phyloP scores from a whole-genome alignment of 2,888 invertebrate species.

The Anthrax anthrax region DNA sequence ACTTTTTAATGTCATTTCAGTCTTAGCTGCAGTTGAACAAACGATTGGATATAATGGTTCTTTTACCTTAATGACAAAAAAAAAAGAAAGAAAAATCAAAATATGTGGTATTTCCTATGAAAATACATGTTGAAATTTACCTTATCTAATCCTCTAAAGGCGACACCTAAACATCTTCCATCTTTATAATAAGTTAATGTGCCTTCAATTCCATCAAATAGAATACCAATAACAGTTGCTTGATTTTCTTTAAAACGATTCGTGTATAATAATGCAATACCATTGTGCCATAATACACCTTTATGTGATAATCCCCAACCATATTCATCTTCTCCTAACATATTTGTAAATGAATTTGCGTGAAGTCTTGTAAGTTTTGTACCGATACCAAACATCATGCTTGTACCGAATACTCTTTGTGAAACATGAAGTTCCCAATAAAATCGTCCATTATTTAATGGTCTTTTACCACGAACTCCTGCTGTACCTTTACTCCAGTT shows the following conservation, averaged over 20 bases:
- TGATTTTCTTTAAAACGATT: slow-evolving; percentile 55
- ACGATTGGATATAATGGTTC: slow-evolving; percentile 53
- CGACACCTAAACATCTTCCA: slow-evolving; percentile 51
- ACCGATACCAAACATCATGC: slow-evolving; percentile 62
- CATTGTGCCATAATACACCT: slow-evolving; percentile 53
- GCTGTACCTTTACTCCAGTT: slow-evolving; percentile 64
- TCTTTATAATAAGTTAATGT: slow-evolving; percentile 59
- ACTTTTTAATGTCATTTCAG: slow-evolving; percentile 50
- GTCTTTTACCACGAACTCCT: slow-evolving; percentile 48
- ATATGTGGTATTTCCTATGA: no score
- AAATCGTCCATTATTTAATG: slow-evolving; percentile 47
- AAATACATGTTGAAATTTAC: no score
- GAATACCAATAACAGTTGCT: slow-evolving; percentile 49
- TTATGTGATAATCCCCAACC: slow-evolving; percentile 64
- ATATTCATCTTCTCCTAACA: slow-evolving; percentile 53
- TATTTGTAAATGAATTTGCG: slow-evolving; percentile 51
- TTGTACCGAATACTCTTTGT: slow-evolving; percentile 53
- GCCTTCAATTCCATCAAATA: slow-evolving; percentile 53
- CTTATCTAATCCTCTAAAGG: slow-evolving; percentile 49
- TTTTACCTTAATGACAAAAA: slow-evolving; percentile 27
- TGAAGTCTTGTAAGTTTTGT: slow-evolving; percentile 44
- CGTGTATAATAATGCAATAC: slow-evolving; percentile 46
- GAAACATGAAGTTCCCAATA: slow-evolving; percentile 53
- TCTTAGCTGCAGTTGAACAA: slow-evolving; percentile 59
- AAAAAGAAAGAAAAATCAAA: neutral